A percentile compares a stretch with the other conserved stretches of the same genome.
Conservation (phyloP, 2,113 vertebrate genomes). For the Polypterus senegalus region DNA sequence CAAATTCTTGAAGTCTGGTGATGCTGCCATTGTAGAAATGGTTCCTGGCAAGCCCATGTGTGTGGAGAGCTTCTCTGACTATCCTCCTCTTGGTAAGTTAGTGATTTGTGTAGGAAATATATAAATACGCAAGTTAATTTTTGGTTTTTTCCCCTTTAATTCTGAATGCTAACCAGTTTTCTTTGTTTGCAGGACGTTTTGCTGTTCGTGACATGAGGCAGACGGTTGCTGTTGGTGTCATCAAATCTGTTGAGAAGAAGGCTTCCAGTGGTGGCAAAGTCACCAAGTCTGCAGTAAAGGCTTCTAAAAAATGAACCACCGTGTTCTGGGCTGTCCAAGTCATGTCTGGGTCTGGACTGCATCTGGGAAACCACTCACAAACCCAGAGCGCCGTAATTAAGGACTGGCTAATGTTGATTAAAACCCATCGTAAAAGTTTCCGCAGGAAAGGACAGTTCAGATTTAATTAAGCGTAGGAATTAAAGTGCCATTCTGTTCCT, state of each 20-base stretch:
- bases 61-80: slow-evolving; percentile 55
- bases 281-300: slow-evolving; percentile 59
- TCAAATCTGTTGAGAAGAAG: slow-evolving; percentile 53
- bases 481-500: slow-evolving; percentile 8
- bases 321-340: slow-evolving; percentile 26
- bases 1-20: slow-evolving; percentile 57
- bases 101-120: neutral
- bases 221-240: slow-evolving; percentile 62
- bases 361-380: slow-evolving; percentile 35
- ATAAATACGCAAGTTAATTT: neutral
- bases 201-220: slow-evolving; percentile 69
- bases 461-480: slow-evolving; percentile 38
- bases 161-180: neutral
- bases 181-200: slow-evolving; percentile 44
- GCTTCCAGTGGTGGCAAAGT: slow-evolving; percentile 37
- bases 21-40: slow-evolving; percentile 55
- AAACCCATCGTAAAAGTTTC: slow-evolving; percentile 67
- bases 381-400: slow-evolving; percentile 53
- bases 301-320: slow-evolving; percentile 49
- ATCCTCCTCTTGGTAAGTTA: slow-evolving; percentile 52
- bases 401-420: slow-evolving; percentile 73
- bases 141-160: neutral
- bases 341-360: slow-evolving; percentile 30
- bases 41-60: slow-evolving; percentile 59
- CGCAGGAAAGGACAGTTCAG: slow-evolving; percentile 60